phyloP scores from a whole-genome alignment of 1,140 invertebrate genomes.

The Caerostris extrusa region DNA sequence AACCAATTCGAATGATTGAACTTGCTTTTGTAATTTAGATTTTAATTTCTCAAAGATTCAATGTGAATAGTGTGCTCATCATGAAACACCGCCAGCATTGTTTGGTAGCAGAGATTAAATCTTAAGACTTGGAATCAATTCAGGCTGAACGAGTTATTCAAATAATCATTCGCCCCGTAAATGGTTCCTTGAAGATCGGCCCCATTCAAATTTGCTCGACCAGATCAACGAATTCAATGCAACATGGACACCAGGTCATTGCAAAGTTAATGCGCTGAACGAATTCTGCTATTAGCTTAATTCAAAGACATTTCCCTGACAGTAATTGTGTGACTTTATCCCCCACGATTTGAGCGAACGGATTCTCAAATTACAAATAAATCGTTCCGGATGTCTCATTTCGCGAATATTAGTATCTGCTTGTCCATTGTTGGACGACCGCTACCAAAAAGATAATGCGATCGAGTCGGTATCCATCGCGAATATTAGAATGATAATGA shows the following conservation, averaged over 20 bases:
- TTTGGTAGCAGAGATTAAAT: slow-evolving; percentile 5
- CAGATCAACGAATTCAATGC: slow-evolving; percentile 19
- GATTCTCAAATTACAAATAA: slow-evolving; percentile 47
- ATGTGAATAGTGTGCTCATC: too few species aligned
- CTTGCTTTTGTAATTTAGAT: too few species aligned
- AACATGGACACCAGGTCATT: slow-evolving; percentile 12
- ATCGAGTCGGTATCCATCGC: background rate
- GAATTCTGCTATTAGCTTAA: slow-evolving; percentile 50
- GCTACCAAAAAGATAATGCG: slow-evolving; percentile 20
- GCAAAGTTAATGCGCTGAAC: slow-evolving; percentile 46
- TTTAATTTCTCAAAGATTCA: too few species aligned
- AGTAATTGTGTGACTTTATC: slow-evolving; percentile 34
- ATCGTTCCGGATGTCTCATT: slow-evolving; percentile 29
- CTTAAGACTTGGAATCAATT: background rate
- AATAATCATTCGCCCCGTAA: slow-evolving; percentile 14
- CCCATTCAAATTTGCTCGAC: slow-evolving; percentile 29
- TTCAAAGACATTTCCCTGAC: slow-evolving; percentile 36
- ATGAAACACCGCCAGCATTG: too few species aligned
- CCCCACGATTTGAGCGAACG: background rate
- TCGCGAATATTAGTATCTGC: background rate
- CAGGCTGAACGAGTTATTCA: slow-evolving; percentile 1
- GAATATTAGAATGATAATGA: slow-evolving; percentile 27
- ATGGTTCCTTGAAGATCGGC: background rate
- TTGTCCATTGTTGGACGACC: slow-evolving; percentile 1
- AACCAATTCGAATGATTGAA: too few species aligned